A percentile compares a stretch with the other conserved stretches of the same genome.
Conservation (phyloP, 2,113 vertebrate species). For the Bostrychus sinensis region DNA sequence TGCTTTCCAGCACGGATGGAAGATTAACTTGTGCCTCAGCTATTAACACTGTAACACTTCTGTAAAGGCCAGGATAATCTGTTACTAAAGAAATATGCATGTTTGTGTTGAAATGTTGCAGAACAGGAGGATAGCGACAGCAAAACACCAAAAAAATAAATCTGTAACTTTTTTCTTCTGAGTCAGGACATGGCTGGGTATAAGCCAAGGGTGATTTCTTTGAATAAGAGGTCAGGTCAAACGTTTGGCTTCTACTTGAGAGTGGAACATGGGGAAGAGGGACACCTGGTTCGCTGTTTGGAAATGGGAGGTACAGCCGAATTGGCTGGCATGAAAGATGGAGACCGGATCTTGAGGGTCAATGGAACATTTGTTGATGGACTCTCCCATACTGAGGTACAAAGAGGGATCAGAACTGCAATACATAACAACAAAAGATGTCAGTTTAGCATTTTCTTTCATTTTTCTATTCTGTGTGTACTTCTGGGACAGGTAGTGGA, state of each 20-base stretch:
- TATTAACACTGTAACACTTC: constrained; percentile 30
- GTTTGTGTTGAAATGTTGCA: background rate
- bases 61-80: constrained; percentile 1
- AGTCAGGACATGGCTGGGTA: constrained; percentile 82
- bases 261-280: constrained; percentile 82
- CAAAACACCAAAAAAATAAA: background rate
- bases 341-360: constrained; percentile 89
- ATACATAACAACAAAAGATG: background rate
- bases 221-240: constrained; percentile 83
- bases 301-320: constrained; percentile 85
- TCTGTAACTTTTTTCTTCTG: background rate
- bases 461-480: background rate
- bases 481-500: constrained; percentile 84
- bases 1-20: constrained; percentile 7
- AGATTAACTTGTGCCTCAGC: constrained; percentile 47
- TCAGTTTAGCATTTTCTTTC: background rate
- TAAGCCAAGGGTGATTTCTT: constrained; percentile 82
- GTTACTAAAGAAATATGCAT: background rate
- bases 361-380: constrained; percentile 88
- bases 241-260: constrained; percentile 91
- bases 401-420: background rate
- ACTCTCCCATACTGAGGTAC: constrained; percentile 86
- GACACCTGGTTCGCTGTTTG: constrained; percentile 90
- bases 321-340: constrained; percentile 88
- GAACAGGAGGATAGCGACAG: background rate